Base-by-base conservation (phyloP, 2,797 vertebrate species). In the Pangasius larnaudii region DNA sequence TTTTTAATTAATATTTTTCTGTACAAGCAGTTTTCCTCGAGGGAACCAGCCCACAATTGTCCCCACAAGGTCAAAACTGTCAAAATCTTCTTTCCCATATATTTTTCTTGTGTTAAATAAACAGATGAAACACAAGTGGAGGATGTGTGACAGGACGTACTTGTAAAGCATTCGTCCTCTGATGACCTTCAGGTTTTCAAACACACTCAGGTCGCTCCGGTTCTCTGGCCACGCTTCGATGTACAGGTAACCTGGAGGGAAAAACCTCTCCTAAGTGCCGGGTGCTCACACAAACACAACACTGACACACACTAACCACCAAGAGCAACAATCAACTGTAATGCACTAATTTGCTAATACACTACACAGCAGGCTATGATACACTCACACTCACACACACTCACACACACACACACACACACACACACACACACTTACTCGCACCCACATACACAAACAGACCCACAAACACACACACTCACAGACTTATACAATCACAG, bases 131-230 rank as follows among this genome's bases (percentile, higher is more conserved):
- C 42, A 49, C 39, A 27, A 49, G 46, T 42, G 74, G 42, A n/a
- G 14, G 6, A 30, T 30, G 49, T 33, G n/a, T 3, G n/a, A 18
- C 24, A 22, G 59, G 14, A 19, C 95, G 94, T 96, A 99, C 98
- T 98, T 98, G 92, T 98, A 97, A 67, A 99, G 96, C 91, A 97
- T 96, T 72, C 98, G 94, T 89, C 98, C 98, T 86, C 98, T 93
- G 94, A 99, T 98, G 89, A 98, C 95, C 86, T 95, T 96, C 86
- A 99, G 96, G 92, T 98, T 99, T 90, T 98, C 97, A 95, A 99
- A 99, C 81, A 97, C 96, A 0, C 94, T 94, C 89, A 99, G 95
- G 92, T 97, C 92, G 19, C 89, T 88, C 93, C 95, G 91, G 89
- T 93, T 92, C 0, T 95, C 94, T 0, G 98, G 97, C 98, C 98